phyloP scores from a whole-genome alignment of 37 sponge, comb jelly and placozoan genomes.

The Oscarella lobularis region DNA sequence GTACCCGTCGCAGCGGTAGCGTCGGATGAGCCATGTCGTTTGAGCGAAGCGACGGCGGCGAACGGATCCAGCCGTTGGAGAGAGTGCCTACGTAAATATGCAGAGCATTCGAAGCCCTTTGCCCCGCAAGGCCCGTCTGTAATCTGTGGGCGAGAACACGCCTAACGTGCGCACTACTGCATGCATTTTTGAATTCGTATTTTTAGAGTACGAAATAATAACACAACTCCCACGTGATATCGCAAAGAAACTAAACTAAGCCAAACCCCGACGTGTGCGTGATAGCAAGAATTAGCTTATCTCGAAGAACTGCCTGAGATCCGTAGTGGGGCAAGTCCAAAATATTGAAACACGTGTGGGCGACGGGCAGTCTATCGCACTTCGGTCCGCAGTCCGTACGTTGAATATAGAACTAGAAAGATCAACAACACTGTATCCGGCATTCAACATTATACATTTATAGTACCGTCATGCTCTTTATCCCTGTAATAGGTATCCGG shows the following conservation, averaged over 20 bases:
- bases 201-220: too few relatives aligned
- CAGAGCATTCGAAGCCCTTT: too few relatives aligned
- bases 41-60: too few relatives aligned
- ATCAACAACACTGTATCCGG: not conserved
- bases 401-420: not conserved
- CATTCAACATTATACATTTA: too few relatives aligned
- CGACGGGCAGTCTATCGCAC: constrained; percentile 66
- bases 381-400: not conserved
- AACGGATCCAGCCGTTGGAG: too few relatives aligned
- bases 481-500: constrained; percentile 58
- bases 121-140: too few relatives aligned
- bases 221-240: too few relatives aligned
- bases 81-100: too few relatives aligned
- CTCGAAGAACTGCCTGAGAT: constrained; percentile 35
- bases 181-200: too few relatives aligned
- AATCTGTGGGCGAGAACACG: too few relatives aligned
- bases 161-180: too few relatives aligned
- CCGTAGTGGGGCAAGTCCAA: constrained; percentile 84
- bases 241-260: constrained; percentile 34
- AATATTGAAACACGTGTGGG: constrained; percentile 95
- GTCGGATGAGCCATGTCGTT: too few relatives aligned
- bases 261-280: constrained; percentile 85
- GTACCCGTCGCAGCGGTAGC: not conserved
- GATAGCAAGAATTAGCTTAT: constrained; percentile 84
- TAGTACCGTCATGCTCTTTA: constrained; percentile 56